These are phyloP conservation scores for Stegostoma tigrinum DNA, from an alignment of 2,113 vertebrate genomes.

Conservation along the genomic window DNA sequence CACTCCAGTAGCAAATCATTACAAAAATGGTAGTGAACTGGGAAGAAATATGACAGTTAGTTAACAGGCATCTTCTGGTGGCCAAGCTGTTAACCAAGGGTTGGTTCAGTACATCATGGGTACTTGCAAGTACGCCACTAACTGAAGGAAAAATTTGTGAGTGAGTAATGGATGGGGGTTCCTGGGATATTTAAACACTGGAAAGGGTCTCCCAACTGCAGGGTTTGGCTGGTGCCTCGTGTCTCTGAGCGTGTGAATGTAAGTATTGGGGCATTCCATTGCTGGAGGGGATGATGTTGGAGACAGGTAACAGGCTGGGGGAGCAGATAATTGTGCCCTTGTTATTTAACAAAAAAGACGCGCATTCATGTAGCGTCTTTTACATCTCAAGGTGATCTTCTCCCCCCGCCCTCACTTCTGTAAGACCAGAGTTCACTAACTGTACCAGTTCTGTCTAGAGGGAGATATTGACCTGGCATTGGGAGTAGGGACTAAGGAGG, in stretches of 20 bases:
- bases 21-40: background rate
- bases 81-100: background rate
- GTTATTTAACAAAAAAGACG: background rate
- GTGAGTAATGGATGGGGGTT: background rate
- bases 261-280: background rate
- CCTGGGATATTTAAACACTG: background rate
- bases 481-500: too few species aligned
- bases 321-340: background rate
- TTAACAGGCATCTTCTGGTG: background rate
- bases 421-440: background rate
- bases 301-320: background rate
- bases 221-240: background rate
- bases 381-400: background rate
- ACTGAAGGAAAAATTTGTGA: background rate
- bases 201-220: background rate
- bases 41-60: background rate
- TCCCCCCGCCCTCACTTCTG: background rate
- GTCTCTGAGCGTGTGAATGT: background rate
- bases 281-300: background rate
- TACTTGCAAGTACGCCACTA: background rate
- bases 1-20: background rate
- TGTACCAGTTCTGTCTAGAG: background rate
- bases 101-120: background rate
- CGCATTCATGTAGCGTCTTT: background rate
- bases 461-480: background rate